phyloP scores from a whole-genome alignment of 2,113 vertebrate genomes.

The Circaetus cinerascens region DNA sequence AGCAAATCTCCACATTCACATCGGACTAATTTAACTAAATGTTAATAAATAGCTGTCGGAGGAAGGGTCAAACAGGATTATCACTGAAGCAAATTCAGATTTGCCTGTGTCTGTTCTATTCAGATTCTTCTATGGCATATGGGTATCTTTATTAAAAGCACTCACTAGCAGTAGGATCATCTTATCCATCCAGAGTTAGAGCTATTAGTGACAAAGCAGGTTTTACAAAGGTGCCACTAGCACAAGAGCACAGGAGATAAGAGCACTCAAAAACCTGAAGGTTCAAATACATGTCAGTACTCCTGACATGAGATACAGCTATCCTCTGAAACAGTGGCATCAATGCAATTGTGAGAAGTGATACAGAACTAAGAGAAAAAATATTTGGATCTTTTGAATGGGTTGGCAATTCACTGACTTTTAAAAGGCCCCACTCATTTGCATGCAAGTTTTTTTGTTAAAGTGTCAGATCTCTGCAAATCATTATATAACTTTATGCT shows the following conservation, averaged over 20 bases:
- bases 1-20: neutral
- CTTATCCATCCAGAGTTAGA: neutral
- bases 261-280: neutral
- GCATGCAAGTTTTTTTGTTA: neutral
- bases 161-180: neutral
- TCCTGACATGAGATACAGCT: neutral
- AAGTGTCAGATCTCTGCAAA: neutral
- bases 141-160: neutral
- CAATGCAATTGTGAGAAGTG: fast-evolving
- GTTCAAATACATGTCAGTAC: neutral
- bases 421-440: neutral
- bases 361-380: neutral
- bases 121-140: neutral
- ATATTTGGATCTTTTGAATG: neutral
- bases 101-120: neutral
- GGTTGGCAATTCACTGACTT: neutral
- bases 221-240: neutral
- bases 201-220: neutral
- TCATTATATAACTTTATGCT: neutral
- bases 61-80: neutral
- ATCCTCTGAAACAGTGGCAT: neutral
- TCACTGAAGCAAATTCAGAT: neutral
- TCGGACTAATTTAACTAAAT: neutral
- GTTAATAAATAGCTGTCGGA: neutral
- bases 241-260: neutral